Conservation (phyloP, 2,797 vertebrate genomes). For the Hoplostethus mediterraneus region DNA sequence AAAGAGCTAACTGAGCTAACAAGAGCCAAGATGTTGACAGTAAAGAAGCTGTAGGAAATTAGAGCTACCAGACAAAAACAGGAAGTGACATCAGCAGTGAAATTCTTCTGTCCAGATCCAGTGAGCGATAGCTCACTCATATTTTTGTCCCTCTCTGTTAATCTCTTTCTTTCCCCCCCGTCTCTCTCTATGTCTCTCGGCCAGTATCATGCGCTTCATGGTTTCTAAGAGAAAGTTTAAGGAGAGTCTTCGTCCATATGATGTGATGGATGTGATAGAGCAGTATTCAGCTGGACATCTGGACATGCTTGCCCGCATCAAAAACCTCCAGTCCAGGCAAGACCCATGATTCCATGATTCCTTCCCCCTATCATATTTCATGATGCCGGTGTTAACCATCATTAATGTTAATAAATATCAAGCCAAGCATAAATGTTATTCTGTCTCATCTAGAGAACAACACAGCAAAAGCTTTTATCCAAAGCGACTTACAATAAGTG, state of each 20-base stretch:
- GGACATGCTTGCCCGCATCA: slow-evolving; percentile 98
- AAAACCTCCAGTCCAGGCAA: slow-evolving; percentile 98
- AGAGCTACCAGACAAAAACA: neutral
- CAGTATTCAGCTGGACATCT: slow-evolving; percentile 98
- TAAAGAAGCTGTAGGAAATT: too few species aligned
- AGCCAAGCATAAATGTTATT: too few species aligned
- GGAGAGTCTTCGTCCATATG: slow-evolving; percentile 96
- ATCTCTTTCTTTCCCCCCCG: neutral
- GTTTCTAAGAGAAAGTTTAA: slow-evolving; percentile 99
- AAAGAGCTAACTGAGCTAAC: neutral
- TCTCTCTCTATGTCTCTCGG: slow-evolving; percentile 40
- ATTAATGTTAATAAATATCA: too few species aligned
- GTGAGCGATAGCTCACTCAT: neutral
- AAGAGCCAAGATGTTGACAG: neutral
- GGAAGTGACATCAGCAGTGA: neutral
- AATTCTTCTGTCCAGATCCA: neutral
- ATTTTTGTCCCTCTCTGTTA: neutral
- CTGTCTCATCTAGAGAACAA: too few species aligned
- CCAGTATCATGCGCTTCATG: slow-evolving; percentile 96
- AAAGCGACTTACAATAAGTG: too few species aligned
- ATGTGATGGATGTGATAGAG: slow-evolving; percentile 99
- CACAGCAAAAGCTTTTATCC: too few species aligned
- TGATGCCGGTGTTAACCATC: too few species aligned
- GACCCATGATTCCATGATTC: slow-evolving; percentile 72
- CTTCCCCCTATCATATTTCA: slow-evolving; percentile 17